Percentiles rank a stretch among this genome's conserved stretches.
Conservation (phyloP, 2,113 vertebrate genomes). For the Pituophis catenifer region DNA sequence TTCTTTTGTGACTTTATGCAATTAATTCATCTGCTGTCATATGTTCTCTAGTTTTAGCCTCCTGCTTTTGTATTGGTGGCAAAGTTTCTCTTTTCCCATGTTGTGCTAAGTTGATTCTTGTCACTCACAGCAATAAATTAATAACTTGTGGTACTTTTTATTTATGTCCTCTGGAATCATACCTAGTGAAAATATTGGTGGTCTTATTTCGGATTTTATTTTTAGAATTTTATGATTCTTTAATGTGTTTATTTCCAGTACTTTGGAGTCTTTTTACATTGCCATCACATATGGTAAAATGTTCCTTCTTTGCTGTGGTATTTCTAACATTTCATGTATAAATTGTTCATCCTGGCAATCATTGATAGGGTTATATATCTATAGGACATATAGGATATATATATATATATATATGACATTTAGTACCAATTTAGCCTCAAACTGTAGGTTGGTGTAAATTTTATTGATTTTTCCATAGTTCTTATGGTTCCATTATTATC, state of each 20-base stretch:
- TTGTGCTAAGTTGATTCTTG: background rate
- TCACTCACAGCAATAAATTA: background rate
- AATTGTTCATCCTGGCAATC: background rate
- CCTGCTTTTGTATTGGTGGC: background rate
- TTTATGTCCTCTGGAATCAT: background rate
- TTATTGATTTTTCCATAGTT: background rate
- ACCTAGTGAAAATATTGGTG: background rate
- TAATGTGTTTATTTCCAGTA: background rate
- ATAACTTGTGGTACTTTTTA: background rate
- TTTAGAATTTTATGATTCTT: background rate
- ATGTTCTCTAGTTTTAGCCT: background rate
- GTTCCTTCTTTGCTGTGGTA: background rate
- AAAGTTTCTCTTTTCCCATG: background rate
- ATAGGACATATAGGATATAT: too few relatives aligned
- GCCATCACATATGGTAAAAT: background rate
- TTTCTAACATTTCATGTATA: background rate
- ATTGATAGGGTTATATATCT: background rate
- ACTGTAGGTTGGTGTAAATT: background rate
- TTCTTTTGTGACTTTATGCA: background rate
- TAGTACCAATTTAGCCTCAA: background rate
- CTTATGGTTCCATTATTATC: background rate
- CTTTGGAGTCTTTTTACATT: background rate
- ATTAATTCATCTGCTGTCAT: background rate
- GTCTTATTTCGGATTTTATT: background rate
- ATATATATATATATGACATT: background rate